Conservation (phyloP, 2,888 invertebrate species). For the Teleiodes luculella region DNA sequence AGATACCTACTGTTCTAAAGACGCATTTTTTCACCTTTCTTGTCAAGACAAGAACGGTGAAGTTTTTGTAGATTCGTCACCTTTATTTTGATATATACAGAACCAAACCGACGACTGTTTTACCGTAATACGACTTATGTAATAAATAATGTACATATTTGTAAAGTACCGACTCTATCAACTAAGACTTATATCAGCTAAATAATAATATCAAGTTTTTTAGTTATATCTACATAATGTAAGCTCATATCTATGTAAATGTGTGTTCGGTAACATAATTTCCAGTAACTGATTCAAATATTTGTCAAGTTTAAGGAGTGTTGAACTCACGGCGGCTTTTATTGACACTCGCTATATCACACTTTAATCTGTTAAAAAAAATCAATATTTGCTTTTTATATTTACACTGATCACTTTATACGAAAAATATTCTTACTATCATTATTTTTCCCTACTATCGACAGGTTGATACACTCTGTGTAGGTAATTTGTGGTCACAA, state of each 20-base stretch:
- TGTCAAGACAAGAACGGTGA: no score
- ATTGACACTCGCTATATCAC: conserved; percentile 46
- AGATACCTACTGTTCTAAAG: no score
- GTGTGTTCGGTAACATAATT: conserved; percentile 25
- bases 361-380: conserved; percentile 62
- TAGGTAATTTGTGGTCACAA: no score
- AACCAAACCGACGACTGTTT: no score
- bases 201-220: neutral
- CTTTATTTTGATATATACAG: no score
- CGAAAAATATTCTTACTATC: conserved; percentile 49
- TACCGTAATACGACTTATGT: no score
- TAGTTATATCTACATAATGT: no score
- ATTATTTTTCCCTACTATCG: conserved; percentile 43
- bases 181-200: neutral
- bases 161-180: neutral
- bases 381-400: conserved; percentile 58
- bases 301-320: conserved; percentile 54
- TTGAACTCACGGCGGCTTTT: conserved; percentile 49
- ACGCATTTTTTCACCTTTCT: no score
- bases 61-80: no score
- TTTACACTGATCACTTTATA: conserved; percentile 70
- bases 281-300: conserved; percentile 48
- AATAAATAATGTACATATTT: no score
- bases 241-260: conserved; percentile 23
- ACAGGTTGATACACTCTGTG: conserved; percentile 50